A percentile compares a stretch with the other conserved stretches of the same genome.
Conservation (phyloP, 2,113 vertebrate species). For the Misgurnus mizolepis region DNA sequence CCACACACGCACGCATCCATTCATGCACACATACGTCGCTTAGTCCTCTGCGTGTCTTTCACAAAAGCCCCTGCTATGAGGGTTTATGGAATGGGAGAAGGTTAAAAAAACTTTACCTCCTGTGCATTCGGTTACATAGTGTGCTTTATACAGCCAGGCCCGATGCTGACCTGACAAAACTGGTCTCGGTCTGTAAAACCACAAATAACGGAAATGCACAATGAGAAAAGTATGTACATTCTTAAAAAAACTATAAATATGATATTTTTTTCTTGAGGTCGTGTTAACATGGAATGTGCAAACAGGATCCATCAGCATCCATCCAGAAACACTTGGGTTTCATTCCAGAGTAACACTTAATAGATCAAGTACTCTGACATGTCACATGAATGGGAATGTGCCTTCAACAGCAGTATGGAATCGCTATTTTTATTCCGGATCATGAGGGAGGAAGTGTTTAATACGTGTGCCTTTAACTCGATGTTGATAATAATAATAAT, state of each 20-base stretch:
- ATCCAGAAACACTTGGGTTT: neutral
- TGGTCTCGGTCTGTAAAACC: neutral
- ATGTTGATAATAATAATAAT: too few relatives aligned
- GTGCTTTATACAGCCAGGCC: neutral
- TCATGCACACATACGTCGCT: neutral
- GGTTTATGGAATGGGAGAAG: neutral
- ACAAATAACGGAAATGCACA: conserved; percentile 8
- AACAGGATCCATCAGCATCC: neutral
- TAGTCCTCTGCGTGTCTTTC: conserved; percentile 4
- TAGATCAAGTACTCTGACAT: neutral
- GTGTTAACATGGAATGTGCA: conserved; percentile 11
- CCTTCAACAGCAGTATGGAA: conserved; percentile 9
- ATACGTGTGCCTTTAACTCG: neutral
- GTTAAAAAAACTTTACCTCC: neutral
- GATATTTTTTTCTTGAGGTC: neutral
- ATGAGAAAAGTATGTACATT: neutral
- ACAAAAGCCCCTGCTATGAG: neutral
- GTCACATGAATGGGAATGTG: conserved; percentile 10
- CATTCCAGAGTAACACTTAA: neutral
- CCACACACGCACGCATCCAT: conserved; percentile 12
- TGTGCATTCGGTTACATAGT: conserved; percentile 5
- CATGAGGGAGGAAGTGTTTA: neutral
- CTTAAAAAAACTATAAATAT: neutral
- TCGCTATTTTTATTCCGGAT: neutral
- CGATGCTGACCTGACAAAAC: conserved; percentile 20